These are phyloP conservation scores for Andrena minutula DNA, from an alignment of 2,888 invertebrate genomes.

Conservation along the genomic window DNA sequence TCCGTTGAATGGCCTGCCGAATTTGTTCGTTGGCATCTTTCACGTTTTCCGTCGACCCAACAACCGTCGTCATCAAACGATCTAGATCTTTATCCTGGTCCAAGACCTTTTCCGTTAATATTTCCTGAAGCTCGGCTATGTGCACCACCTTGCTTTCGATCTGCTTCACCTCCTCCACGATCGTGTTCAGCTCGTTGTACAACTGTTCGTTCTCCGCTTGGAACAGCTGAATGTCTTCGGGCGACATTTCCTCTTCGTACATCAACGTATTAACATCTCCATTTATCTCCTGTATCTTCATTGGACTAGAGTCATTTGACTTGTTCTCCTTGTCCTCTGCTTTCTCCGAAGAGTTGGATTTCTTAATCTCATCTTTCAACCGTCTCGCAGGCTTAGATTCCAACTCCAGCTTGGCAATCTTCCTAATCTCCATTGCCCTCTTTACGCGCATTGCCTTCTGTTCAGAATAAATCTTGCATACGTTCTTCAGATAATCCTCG, in stretches of 20 bases:
- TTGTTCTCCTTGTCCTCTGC: conserved; percentile 67
- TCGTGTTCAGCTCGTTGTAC: conserved; percentile 93
- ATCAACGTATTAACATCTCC: conserved; percentile 73
- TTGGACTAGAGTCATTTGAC: conserved; percentile 73
- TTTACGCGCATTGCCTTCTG: conserved; percentile 95
- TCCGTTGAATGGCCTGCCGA: conserved; percentile 97
- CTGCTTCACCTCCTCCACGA: conserved; percentile 96
- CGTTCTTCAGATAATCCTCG: conserved; percentile 92
- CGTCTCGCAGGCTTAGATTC: conserved; percentile 53
- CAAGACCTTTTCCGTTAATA: conserved; percentile 97
- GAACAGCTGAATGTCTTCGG: conserved; percentile 97
- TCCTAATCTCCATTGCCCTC: conserved; percentile 93
- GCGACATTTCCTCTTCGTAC: conserved; percentile 89
- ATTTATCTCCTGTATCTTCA: conserved; percentile 82
- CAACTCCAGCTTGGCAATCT: conserved; percentile 90
- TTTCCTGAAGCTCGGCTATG: conserved; percentile 97
- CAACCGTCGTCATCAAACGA: conserved; percentile 94
- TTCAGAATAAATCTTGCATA: conserved; percentile 95
- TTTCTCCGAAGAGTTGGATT: conserved; percentile 73
- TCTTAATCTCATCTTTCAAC: conserved; percentile 79
- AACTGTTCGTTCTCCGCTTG: conserved; percentile 96
- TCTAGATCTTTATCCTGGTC: conserved; percentile 98
- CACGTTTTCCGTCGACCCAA: conserved; percentile 97
- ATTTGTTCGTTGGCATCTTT: conserved; percentile 99
- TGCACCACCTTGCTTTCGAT: conserved; percentile 97